These are phyloP conservation scores for Synaphobranchus kaupii DNA, from an alignment of 2,797 vertebrate genomes.

Conservation along the genomic window DNA sequence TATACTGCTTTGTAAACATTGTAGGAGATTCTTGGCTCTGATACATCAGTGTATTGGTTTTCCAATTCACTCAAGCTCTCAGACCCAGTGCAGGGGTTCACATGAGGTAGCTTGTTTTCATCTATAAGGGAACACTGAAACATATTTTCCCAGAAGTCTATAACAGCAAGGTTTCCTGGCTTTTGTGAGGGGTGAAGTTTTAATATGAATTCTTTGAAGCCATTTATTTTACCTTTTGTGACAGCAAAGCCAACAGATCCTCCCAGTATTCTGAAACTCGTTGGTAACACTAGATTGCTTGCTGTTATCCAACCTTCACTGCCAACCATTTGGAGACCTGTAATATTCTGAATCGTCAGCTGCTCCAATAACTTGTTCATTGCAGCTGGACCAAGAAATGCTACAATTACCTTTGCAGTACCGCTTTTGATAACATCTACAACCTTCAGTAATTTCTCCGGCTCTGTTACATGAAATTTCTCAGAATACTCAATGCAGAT, in stretches of 20 bases:
- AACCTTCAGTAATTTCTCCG: conserved; percentile 18
- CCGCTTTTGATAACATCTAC: conserved; percentile 10
- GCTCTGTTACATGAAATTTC: conserved; percentile 15
- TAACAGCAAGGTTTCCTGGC: neutral
- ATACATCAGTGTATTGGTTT: conserved; percentile 28
- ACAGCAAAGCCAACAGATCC: conserved; percentile 30
- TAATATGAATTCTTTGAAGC: conserved; percentile 18
- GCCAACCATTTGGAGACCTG: conserved; percentile 26
- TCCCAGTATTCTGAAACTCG: neutral
- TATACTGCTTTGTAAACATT: conserved; percentile 37
- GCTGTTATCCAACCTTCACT: conserved; percentile 31
- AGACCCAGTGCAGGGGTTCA: conserved; percentile 10
- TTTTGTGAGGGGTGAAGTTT: conserved; percentile 13
- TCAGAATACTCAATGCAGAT: conserved; percentile 31
- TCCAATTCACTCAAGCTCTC: conserved; percentile 10
- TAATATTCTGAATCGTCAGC: conserved; percentile 21
- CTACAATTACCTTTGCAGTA: conserved; percentile 26
- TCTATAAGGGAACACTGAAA: conserved; percentile 23
- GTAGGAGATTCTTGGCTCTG: conserved; percentile 21
- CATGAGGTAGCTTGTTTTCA: neutral
- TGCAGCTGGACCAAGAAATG: neutral
- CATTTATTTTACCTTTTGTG: conserved; percentile 20
- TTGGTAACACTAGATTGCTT: conserved; percentile 11
- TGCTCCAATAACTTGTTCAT: conserved; percentile 17
- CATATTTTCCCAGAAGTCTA: conserved; percentile 19